A percentile compares a stretch with the other conserved stretches of the same genome.
Evolutionary conservation across 2,113 vertebrate genomes (phyloP).

Genomic region (Pluvialis apricaria): DNA sequence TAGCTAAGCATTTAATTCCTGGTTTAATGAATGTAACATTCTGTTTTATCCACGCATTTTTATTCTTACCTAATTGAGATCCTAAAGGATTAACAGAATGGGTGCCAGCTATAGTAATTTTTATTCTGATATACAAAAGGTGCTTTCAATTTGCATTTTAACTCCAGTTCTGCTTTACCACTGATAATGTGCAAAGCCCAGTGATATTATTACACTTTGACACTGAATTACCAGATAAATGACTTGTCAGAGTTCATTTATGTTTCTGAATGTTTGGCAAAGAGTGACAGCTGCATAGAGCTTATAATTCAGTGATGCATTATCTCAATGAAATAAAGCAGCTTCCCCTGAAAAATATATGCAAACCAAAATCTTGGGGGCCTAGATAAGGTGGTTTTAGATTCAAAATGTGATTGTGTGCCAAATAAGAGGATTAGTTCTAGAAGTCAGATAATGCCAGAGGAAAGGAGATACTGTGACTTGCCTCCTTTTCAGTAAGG

Average conservation of each 20-base stretch:
- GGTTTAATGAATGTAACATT: neutral
- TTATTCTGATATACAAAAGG: neutral
- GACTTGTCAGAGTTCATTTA: constrained; percentile 73
- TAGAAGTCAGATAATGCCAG: constrained; percentile 39
- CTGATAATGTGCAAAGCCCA: constrained; percentile 1
- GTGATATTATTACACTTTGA: constrained; percentile 53
- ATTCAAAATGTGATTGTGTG: constrained; percentile 49
- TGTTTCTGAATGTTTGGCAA: constrained; percentile 46
- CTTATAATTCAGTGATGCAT: constrained; percentile 56
- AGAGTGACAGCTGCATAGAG: constrained; percentile 67
- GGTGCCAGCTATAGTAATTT: neutral
- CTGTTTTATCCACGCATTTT: neutral
- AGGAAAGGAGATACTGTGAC: neutral
- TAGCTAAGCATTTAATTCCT: neutral
- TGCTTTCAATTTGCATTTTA: constrained; percentile 62
- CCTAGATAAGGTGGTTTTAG: constrained; percentile 34
- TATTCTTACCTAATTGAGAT: neutral
- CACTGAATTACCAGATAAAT: constrained; percentile 63
- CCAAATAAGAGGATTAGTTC: constrained; percentile 48
- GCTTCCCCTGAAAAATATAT: constrained; percentile 44
- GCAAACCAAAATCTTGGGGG: constrained; percentile 47
- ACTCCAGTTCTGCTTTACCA: constrained; percentile 25
- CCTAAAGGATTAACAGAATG: neutral
- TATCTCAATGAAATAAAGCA: constrained; percentile 60
- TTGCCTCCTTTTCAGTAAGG: neutral